Base-by-base conservation (phyloP, 2,888 invertebrate genomes). In the Lutraria lutraria region DNA sequence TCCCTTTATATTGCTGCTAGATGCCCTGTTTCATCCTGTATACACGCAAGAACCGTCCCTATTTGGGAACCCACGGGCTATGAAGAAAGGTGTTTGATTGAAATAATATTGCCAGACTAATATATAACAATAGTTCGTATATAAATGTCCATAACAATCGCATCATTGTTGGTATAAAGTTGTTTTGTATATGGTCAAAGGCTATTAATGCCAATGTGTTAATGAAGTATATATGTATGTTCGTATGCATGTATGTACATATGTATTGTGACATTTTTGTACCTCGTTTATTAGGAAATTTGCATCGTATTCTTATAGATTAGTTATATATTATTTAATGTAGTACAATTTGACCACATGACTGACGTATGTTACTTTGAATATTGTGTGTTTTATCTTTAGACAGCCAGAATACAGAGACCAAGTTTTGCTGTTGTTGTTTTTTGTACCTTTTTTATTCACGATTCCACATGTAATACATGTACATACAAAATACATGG, bases 1-100 rank as follows among this genome's bases (percentile, higher is more conserved):
- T 0, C 96, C 96, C 0, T 10, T 95, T 0, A 43, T 95, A n/a
- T 79, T 96, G 25, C 83, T 96, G 10, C 54, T 94, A 31, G 95
- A 95, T 83, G 88, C 94, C 3, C 76, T 93, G 4, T 94, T 95
- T 83, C 94, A 94, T 86, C 79, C 90, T 0, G 91, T 92, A 0
- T 95, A 94, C 84, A 88, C 79, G 60, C n/a, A 89, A 12, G 72
- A 81, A 25, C n/a, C 25, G 63, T 4, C 63, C 4, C 12, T 68
- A n/a, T 25, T 68, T 10, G 63, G 63, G 25, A n/a, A 68, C 63
- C 63, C 63, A 25, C n/a, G 63, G 12, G 63, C 63, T 68, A n/a
- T 68, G 63, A 68, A 68, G 63, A 68, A 68, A 68, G 63, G 63
- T 12, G 63, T 60, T 8, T 60, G 19, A 60, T 21, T 6, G n/a